Percentiles rank a stretch among this genome's conserved stretches.
Conservation (phyloP, 2,888 invertebrate genomes). For the Itoplectis maculator region DNA sequence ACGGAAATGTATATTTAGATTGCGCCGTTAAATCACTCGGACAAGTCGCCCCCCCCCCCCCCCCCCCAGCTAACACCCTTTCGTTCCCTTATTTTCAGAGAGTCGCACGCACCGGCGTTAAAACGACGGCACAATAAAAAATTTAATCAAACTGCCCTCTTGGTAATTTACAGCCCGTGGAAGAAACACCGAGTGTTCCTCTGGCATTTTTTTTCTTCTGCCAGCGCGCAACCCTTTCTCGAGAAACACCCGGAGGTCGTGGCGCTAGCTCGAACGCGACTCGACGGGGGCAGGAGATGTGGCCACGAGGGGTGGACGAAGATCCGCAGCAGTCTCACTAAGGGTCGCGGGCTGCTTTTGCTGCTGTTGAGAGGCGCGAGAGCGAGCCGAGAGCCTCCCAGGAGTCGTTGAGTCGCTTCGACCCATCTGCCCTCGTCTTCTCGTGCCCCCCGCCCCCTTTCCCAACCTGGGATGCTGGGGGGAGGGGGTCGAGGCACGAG, state of each 20-base stretch:
- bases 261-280: slow-evolving; percentile 18
- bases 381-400: slow-evolving; percentile 64
- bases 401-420: slow-evolving; percentile 76
- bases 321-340: not conserved
- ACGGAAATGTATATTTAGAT: slow-evolving; percentile 25
- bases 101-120: slow-evolving; percentile 65
- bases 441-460: not conserved
- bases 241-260: slow-evolving; percentile 44
- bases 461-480: too few relatives aligned
- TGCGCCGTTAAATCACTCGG: slow-evolving; percentile 79
- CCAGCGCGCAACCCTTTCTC: slow-evolving; percentile 78
- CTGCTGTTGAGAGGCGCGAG: slow-evolving; percentile 34
- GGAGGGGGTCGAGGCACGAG: too few relatives aligned
- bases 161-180: slow-evolving; percentile 82
- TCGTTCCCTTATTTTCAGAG: slow-evolving; percentile 36
- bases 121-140: slow-evolving; percentile 82
- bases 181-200: slow-evolving; percentile 35
- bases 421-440: slow-evolving; percentile 74
- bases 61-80: too few relatives aligned
- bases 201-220: slow-evolving; percentile 40
- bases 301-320: slow-evolving; percentile 29
- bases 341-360: not conserved
- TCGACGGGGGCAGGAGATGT: slow-evolving; percentile 53
- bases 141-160: slow-evolving; percentile 85
- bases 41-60: slow-evolving; percentile 65